Evolutionary conservation across 2,888 invertebrate genomes (phyloP).

Genomic region (Dysmachus trigonus): DNA sequence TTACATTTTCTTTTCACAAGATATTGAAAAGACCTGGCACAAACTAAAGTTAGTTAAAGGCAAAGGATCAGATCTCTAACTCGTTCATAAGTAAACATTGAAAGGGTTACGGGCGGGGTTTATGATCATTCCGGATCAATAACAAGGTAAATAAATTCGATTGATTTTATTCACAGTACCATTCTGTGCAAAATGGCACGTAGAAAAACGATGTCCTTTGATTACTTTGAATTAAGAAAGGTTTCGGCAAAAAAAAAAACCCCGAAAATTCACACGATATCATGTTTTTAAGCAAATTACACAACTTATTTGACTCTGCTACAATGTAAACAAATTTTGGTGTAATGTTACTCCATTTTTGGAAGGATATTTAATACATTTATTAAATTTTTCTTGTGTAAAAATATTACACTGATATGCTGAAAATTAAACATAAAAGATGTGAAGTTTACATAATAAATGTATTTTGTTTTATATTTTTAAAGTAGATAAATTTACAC

Average conservation of each 20-base stretch:
- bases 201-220: neutral
- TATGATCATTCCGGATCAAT: neutral
- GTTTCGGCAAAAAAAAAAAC: neutral
- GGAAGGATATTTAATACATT: too few relatives aligned
- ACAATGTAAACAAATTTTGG: too few relatives aligned
- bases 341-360: too few relatives aligned
- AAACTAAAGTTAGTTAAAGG: neutral
- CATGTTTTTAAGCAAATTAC: too few relatives aligned
- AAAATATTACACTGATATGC: too few relatives aligned
- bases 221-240: neutral
- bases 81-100: neutral
- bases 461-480: too few relatives aligned
- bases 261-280: neutral
- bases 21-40: neutral
- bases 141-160: neutral
- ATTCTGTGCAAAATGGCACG: neutral
- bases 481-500: too few relatives aligned
- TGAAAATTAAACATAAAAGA: too few relatives aligned
- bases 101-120: constrained; percentile 12
- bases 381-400: too few relatives aligned
- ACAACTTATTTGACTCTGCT: too few relatives aligned
- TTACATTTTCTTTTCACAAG: constrained; percentile 45
- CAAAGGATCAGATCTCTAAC: neutral
- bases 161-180: neutral
- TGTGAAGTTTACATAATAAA: too few relatives aligned